These are phyloP conservation scores for Ditylenchus weischeri DNA, from an alignment of 2,888 invertebrate species.

Conservation along the genomic window DNA sequence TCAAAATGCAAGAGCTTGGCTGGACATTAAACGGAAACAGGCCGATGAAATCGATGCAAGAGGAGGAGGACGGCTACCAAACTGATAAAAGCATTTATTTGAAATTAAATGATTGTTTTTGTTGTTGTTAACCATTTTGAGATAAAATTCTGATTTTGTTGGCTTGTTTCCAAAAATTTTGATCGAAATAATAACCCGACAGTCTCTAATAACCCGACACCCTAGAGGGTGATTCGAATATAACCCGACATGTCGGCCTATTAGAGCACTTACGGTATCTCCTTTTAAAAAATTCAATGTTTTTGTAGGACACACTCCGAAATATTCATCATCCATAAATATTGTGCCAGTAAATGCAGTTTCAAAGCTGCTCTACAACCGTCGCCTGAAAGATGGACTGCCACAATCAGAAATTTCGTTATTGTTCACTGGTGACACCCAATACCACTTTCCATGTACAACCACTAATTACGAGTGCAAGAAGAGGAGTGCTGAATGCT, in stretches of 20 bases:
- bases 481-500: conserved; percentile 7
- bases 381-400: neutral
- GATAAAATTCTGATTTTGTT: no score
- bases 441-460: conserved; percentile 14
- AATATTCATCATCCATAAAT: neutral
- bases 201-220: no score
- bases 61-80: no score
- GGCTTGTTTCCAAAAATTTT: no score
- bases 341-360: neutral
- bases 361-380: neutral
- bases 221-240: no score
- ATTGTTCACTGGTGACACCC: conserved; percentile 14
- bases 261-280: neutral
- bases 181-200: no score
- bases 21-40: no score
- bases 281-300: neutral
- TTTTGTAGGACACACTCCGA: neutral
- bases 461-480: conserved; percentile 5
- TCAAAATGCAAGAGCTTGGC: no score
- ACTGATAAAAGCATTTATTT: no score
- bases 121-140: no score
- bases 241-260: neutral
- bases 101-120: no score
- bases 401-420: neutral
- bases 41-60: no score